Conservation (phyloP, 2,113 vertebrate genomes). For the Tinamus guttatus region DNA sequence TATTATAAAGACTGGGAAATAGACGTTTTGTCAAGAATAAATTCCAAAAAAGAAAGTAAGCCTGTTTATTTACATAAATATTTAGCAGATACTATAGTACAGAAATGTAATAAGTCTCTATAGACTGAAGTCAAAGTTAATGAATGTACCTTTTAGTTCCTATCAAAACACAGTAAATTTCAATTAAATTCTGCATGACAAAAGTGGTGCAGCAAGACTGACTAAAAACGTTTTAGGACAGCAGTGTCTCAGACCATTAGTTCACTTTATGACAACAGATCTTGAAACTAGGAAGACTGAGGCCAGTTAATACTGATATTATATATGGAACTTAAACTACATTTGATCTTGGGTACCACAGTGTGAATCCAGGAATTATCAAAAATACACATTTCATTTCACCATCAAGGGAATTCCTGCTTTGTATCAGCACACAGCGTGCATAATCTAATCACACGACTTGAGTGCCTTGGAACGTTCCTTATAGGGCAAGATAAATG, state of each 20-base stretch:
- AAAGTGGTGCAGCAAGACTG: neutral
- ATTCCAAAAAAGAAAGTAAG: neutral
- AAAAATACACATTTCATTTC: neutral
- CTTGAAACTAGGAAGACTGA: neutral
- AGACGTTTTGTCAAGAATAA: neutral
- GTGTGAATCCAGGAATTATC: neutral
- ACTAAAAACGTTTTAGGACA: neutral
- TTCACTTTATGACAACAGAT: neutral
- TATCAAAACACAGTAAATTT: neutral
- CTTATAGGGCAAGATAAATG: neutral
- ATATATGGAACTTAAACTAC: neutral
- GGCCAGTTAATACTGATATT: neutral
- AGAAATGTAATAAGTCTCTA: neutral
- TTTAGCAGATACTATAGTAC: neutral
- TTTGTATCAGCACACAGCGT: neutral
- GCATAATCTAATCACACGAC: neutral
- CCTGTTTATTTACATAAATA: neutral
- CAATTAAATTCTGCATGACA: neutral
- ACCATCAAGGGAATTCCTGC: neutral
- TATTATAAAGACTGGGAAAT: neutral
- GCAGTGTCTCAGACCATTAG: neutral
- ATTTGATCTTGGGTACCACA: neutral
- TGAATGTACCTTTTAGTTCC: neutral
- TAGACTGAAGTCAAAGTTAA: neutral
- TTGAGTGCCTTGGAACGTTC: neutral